Base-by-base conservation (phyloP, 2,888 invertebrate species). In the Dione juno region DNA sequence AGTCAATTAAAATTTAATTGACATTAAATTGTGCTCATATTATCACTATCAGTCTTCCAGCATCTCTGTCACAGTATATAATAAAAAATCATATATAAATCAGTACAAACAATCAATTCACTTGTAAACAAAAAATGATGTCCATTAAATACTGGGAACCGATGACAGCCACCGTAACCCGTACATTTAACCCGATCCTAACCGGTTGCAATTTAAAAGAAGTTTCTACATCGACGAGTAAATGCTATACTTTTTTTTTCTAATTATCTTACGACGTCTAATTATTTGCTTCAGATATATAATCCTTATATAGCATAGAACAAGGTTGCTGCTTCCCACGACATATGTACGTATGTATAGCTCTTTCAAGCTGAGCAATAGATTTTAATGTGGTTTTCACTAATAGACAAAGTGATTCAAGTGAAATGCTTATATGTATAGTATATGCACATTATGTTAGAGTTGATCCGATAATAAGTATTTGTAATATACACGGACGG, bases 121-220 rank as follows among this genome's bases (percentile, higher is more conserved):
- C 16, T 16, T 16, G 16, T 57, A 40, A 37, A 43, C 45, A 35
- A 61, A 45, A 28, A 61, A 45, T 6, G 6, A 63, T 35, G 28
- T 21, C 43, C 35, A 63, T 35, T 35, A 35, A 63, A 63, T 16
- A 57, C 57, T 57, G 57, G 57, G 6, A 57, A 57, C 40, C 57
- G 57, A 57, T 40, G 57, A 57, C 57, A 57, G 37, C 57, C 57
- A 37, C 37, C 57, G 57, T 40, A 57, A 57, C 57, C 37, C 57
- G 57, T 40, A 57, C 57, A 40, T 57, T 57, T 57, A 40, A 57
- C 57, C 37, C 57, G 57, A 40, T 40, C 37, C 16, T 2, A 40
- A 57, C 57, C 57, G 57, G 57, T 57, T 57, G 57, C 57, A 40
- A 57, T 57, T 11, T 40, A 40, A 57, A 57, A 57, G 57, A 57